Percentiles rank a stretch among this genome's conserved stretches.
phyloP scores from a whole-genome alignment of 2,113 vertebrate genomes.

The Crotalus helleri region DNA sequence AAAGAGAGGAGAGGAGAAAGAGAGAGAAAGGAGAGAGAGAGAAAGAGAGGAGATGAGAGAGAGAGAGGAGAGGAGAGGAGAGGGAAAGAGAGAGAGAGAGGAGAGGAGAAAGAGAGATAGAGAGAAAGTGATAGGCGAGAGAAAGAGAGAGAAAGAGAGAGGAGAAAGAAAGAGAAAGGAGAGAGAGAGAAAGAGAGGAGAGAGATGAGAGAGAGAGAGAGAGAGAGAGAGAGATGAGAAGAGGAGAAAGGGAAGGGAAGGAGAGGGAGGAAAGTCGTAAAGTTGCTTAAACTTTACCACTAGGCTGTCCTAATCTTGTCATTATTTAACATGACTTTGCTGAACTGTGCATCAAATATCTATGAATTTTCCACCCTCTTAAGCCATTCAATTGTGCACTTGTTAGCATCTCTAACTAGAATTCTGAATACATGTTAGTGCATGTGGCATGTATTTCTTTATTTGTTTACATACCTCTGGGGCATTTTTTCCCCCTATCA shows the following conservation, averaged over 20 bases:
- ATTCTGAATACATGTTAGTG: slow-evolving; percentile 22
- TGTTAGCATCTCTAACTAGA: slow-evolving; percentile 40
- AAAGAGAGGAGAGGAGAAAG: too few species aligned
- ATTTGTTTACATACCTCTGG: slow-evolving; percentile 48
- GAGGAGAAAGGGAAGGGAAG: not conserved
- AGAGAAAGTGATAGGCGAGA: too few species aligned
- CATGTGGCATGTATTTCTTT: not conserved
- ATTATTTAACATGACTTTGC: slow-evolving; percentile 7
- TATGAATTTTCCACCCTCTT: not conserved
- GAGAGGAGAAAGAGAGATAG: too few species aligned
- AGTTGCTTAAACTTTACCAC: not conserved
- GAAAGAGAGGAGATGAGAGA: not conserved
- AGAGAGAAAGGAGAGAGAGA: too few species aligned
- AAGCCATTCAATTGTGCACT: slow-evolving; percentile 17
- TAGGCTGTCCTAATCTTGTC: not conserved
- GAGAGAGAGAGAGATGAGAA: not conserved
- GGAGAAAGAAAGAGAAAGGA: not conserved
- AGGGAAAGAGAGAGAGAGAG: not conserved
- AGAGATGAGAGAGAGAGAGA: too few species aligned
- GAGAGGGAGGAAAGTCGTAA: not conserved
- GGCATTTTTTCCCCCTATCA: slow-evolving; percentile 15
- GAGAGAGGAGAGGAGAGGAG: too few species aligned
- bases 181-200: too few species aligned
- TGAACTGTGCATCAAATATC: slow-evolving; percentile 20
- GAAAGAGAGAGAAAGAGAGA: too few species aligned